phyloP scores from a whole-genome alignment of 2,888 invertebrate species.

The Ochlodes sylvanus region DNA sequence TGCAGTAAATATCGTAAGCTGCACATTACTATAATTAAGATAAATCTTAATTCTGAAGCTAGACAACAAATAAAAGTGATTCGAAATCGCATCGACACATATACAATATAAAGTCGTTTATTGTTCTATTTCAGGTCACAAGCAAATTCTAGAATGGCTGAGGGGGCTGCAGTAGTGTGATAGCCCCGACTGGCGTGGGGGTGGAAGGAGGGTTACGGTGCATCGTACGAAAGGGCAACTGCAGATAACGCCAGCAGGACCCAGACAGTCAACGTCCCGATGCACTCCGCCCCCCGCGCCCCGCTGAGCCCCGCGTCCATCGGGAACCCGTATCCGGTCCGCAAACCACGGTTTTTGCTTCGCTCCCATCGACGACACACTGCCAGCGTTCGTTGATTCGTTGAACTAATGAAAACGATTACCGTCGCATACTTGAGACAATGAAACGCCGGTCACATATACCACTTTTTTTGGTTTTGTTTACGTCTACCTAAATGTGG shows the following conservation, averaged over 20 bases:
- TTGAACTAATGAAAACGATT: conserved; percentile 74
- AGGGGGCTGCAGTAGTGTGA: conserved; percentile 73
- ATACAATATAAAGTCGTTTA: conserved; percentile 9
- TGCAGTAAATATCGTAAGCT: too few species aligned
- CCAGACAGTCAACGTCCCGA: conserved; percentile 85
- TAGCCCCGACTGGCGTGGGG: conserved; percentile 58
- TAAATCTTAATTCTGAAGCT: neutral
- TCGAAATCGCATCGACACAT: conserved; percentile 29
- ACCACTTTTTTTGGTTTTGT: conserved; percentile 29
- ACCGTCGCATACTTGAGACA: conserved; percentile 74
- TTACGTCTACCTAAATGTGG: conserved; percentile 23
- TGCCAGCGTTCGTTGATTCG: conserved; percentile 61
- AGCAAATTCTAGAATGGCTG: conserved; percentile 67
- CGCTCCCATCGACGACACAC: conserved; percentile 52
- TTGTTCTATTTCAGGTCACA: conserved; percentile 73
- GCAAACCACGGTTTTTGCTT: conserved; percentile 67
- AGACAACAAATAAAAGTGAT: conserved; percentile 4
- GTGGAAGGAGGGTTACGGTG: conserved; percentile 78
- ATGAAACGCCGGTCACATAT: conserved; percentile 51
- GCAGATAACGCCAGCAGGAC: conserved; percentile 80
- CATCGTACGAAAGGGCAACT: conserved; percentile 84
- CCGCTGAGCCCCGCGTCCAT: conserved; percentile 47
- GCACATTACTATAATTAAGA: too few species aligned
- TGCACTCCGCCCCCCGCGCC: conserved; percentile 63
- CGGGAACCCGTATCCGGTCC: conserved; percentile 76